Conservation (phyloP, 2,888 invertebrate genomes). For the Orchesella flavescens region DNA sequence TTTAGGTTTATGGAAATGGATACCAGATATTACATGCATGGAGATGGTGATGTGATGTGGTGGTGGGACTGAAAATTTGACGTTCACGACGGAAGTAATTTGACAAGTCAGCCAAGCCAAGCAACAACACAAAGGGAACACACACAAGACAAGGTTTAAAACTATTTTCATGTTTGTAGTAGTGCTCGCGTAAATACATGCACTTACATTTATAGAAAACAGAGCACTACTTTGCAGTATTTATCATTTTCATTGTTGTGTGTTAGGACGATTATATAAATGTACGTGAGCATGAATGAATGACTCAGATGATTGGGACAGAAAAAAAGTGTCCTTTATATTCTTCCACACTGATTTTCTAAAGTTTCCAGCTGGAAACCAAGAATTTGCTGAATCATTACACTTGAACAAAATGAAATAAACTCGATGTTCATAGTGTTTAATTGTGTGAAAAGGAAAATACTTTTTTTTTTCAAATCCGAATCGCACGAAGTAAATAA, state of each 20-base stretch:
- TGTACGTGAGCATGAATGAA: slow-evolving; percentile 31
- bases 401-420: slow-evolving; percentile 15
- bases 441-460: slow-evolving; percentile 35
- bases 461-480: too few relatives aligned
- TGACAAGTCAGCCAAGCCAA: slow-evolving; percentile 55
- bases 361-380: slow-evolving; percentile 20
- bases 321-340: background rate
- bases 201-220: too few relatives aligned
- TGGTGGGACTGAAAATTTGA: slow-evolving; percentile 25
- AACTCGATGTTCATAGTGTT: background rate
- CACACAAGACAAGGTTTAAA: too few relatives aligned
- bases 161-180: too few relatives aligned
- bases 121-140: slow-evolving; percentile 1
- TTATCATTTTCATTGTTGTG: too few relatives aligned
- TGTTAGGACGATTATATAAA: too few relatives aligned
- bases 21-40: too few relatives aligned
- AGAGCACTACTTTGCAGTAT: too few relatives aligned
- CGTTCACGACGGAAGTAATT: slow-evolving; percentile 60
- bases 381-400: slow-evolving; percentile 44
- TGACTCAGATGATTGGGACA: slow-evolving; percentile 36
- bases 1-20: too few relatives aligned
- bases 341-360: slow-evolving; percentile 8
- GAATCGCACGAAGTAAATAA: too few relatives aligned
- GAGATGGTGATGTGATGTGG: too few relatives aligned
- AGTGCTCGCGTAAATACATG: too few relatives aligned